Percentiles rank a stretch among this genome's conserved stretches.
Evolutionary conservation across 2,113 vertebrate species (phyloP).

Genomic region (Donacobius atricapilla): DNA sequence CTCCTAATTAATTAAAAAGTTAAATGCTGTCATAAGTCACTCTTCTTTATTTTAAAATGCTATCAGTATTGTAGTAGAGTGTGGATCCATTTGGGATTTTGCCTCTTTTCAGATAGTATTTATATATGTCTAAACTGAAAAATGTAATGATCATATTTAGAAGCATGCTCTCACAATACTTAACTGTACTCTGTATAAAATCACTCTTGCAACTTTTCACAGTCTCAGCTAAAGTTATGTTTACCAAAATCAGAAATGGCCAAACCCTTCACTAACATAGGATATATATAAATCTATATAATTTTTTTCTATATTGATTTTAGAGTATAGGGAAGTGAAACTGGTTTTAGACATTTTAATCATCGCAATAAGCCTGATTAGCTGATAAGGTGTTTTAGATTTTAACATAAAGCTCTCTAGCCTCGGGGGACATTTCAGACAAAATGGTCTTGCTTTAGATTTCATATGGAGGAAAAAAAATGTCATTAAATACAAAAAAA

Average conservation of each 20-base stretch:
- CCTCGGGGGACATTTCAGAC: not conserved
- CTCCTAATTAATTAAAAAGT: slow-evolving; percentile 47
- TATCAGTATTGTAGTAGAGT: not conserved
- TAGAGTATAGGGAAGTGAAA: not conserved
- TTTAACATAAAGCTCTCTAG: not conserved
- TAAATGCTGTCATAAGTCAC: slow-evolving; percentile 20
- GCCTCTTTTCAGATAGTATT: not conserved
- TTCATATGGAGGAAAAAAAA: not conserved
- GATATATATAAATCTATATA: not conserved
- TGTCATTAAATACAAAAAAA: not conserved
- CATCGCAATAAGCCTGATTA: not conserved
- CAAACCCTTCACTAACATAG: not conserved
- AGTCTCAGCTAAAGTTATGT: not conserved
- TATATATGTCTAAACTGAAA: not conserved
- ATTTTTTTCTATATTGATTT: not conserved
- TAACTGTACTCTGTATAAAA: not conserved
- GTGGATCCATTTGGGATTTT: not conserved
- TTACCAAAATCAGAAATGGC: not conserved
- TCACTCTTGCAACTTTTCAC: not conserved
- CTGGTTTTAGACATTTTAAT: not conserved
- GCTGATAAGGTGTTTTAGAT: not conserved
- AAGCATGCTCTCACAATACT: not conserved
- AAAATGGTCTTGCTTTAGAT: not conserved
- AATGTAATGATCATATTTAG: not conserved
- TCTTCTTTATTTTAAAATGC: not conserved